Conservation (phyloP, 2,797 vertebrate species). For the Pipistrellus pipistrellus region DNA sequence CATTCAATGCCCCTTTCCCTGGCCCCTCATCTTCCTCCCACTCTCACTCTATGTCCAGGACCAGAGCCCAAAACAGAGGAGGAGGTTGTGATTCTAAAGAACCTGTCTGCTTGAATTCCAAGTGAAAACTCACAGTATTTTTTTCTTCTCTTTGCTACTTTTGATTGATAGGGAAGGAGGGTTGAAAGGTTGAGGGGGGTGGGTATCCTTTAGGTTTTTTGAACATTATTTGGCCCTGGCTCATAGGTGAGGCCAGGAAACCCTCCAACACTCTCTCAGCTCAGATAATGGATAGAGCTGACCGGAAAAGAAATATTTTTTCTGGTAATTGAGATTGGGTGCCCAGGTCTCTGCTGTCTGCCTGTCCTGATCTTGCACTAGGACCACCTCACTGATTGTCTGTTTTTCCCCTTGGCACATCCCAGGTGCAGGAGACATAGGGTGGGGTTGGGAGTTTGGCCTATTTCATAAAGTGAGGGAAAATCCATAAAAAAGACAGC, state of each 20-base stretch:
- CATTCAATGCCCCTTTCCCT: not conserved
- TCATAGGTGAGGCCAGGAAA: not conserved
- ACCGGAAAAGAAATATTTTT: not conserved
- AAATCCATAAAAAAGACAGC: not conserved
- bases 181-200: not conserved
- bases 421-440: not conserved
- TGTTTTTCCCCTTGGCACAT: not conserved
- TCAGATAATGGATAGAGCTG: not conserved
- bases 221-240: not conserved
- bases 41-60: not conserved
- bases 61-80: not conserved
- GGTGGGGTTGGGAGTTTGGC: not conserved
- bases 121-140: not conserved
- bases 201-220: not conserved
- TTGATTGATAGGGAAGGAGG: not conserved
- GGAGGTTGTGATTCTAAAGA: not conserved
- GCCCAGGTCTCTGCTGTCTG: not conserved
- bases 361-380: not conserved
- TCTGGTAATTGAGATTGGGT: not conserved
- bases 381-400: not conserved
- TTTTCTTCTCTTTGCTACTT: not conserved
- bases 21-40: not conserved
- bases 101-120: not conserved
- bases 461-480: slow-evolving; percentile 21
- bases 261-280: not conserved